Percentiles rank a stretch among this genome's conserved stretches.
Conservation (phyloP, 1,140 invertebrate species). For the Platyscapa corneri region DNA sequence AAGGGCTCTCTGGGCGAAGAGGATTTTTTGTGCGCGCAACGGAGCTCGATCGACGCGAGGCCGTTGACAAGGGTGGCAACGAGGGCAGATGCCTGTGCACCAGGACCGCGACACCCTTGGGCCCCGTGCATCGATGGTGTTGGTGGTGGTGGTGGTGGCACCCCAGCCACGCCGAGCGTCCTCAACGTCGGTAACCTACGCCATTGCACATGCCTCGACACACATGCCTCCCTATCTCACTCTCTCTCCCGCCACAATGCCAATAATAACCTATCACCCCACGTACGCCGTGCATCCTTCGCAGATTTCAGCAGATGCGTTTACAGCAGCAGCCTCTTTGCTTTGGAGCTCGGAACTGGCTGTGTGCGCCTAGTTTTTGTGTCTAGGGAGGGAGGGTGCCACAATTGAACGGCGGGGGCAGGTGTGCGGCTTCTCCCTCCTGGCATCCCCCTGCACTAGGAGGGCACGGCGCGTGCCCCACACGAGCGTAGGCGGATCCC, state of each 20-base stretch:
- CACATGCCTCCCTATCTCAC: background rate
- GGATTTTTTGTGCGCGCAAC: background rate
- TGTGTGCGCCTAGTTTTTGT: conserved; percentile 64
- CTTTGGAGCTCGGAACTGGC: background rate
- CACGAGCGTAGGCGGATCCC: conserved; percentile 73
- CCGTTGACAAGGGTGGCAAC: conserved; percentile 44
- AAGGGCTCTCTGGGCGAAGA: too few relatives aligned
- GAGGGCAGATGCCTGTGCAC: conserved; percentile 56
- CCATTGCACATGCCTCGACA: conserved; percentile 56
- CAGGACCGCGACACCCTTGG: too few relatives aligned
- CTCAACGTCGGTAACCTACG: background rate
- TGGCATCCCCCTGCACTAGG: conserved; percentile 18
- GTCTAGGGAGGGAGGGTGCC: conserved; percentile 59
- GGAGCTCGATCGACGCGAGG: conserved; percentile 27
- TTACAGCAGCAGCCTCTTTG: conserved; percentile 31
- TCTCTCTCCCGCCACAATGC: conserved; percentile 63
- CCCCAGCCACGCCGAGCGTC: conserved; percentile 11
- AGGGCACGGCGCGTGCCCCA: conserved; percentile 70
- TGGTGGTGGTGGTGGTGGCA: conserved; percentile 50
- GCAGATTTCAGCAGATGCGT: conserved; percentile 73
- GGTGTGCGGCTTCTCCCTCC: conserved; percentile 69
- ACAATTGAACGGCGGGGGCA: conserved; percentile 69
- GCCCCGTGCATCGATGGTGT: too few relatives aligned
- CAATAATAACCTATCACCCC: conserved; percentile 73
- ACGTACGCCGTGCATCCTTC: conserved; percentile 65